These are phyloP conservation scores for Albula glossodonta DNA, from an alignment of 2,113 vertebrate genomes.

Conservation along the genomic window DNA sequence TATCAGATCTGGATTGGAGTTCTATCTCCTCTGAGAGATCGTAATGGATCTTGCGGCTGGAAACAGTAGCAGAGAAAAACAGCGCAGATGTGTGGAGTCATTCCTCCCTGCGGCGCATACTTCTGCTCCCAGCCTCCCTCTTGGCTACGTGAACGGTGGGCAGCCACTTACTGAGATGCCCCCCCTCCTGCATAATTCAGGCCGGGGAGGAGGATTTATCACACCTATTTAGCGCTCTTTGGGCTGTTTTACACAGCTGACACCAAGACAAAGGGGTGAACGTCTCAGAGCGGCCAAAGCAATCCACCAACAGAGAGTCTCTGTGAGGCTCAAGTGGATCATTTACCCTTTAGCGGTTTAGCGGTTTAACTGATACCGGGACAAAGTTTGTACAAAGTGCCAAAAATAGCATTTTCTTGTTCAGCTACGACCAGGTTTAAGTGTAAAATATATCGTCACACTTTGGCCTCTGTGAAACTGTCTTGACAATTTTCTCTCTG, in stretches of 20 bases:
- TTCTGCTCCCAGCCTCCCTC: conserved; percentile 34
- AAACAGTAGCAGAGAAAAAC: conserved; percentile 17
- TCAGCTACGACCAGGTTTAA: background rate
- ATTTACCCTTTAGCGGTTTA: background rate
- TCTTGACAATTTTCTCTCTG: background rate
- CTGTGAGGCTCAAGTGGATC: background rate
- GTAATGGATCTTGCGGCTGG: conserved; percentile 9
- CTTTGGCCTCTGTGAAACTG: background rate
- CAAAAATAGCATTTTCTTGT: background rate
- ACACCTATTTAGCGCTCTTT: background rate
- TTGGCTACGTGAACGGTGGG: background rate
- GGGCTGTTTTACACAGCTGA: background rate
- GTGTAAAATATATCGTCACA: background rate
- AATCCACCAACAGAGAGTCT: background rate
- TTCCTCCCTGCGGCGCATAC: background rate
- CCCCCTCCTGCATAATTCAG: conserved; percentile 2
- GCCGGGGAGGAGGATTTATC: conserved; percentile 1
- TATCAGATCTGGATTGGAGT: background rate
- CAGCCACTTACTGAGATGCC: background rate
- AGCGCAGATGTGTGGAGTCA: background rate
- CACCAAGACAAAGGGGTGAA: background rate
- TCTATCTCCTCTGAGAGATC: background rate
- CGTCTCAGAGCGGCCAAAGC: background rate
- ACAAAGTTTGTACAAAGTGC: background rate
- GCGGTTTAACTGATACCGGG: background rate